Base-by-base conservation (phyloP, 2,113 vertebrate species). In the Tringa solitaria region DNA sequence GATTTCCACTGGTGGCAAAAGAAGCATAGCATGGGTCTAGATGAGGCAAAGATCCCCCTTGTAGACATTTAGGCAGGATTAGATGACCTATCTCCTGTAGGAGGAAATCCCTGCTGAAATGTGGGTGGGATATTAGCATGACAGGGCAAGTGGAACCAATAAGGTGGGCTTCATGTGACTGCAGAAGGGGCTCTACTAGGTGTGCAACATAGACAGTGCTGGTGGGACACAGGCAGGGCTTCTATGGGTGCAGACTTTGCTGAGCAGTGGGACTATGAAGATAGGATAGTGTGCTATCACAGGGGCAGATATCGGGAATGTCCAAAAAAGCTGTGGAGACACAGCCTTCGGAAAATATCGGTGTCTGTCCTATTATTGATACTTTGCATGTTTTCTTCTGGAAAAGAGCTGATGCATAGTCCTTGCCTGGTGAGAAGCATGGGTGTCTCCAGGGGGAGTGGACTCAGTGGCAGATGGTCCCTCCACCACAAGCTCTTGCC, bases 121-220 rank as follows among this genome's bases (percentile, higher is more conserved):
- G 11, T 48, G 41, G 16, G 23, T 45, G 39, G 33, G 28, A 69
- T 35, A 32, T 22, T 13, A 28, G 61, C 17, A 53, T 2, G 2
- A 32, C 33, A 45, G 45, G 43, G 9, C 33, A 51, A 13, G n/a
- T n/a, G 30, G n/a, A 30, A 63, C 80, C 41, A 35, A 22, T 14
- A 61, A 56, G 56, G 26, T 54, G 56, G n/a, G 56, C 64, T 69
- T 84, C 48, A 15, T 8, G 14, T 48, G n/a, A 9, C 16, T 45
- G 27, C 21, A 70, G 17, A 63, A 19, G 35, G 41, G 56, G 6
- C 26, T 21, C 21, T 77, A 50, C 39, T 24, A 27, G 20, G 18
- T 26, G 12, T 12, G 8, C 35, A 51, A 14, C 18, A n/a, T 0
- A 3, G 64, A 17, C 27, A 23, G 33, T 3, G 4, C 17, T 15